phyloP scores from a whole-genome alignment of 2,113 vertebrate genomes.

The Serinus canaria region DNA sequence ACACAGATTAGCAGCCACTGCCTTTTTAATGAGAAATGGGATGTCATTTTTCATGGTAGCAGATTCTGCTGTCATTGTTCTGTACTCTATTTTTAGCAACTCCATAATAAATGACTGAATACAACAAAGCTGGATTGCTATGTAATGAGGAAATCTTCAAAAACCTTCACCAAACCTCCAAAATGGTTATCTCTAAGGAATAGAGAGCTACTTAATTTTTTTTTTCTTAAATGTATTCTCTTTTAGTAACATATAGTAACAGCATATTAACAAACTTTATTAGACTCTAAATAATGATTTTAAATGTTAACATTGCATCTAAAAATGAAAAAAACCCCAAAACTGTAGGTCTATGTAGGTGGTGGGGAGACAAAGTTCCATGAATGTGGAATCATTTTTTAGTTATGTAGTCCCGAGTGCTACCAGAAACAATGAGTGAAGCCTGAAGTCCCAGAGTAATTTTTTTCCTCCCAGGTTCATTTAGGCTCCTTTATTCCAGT shows the following conservation, averaged over 20 bases:
- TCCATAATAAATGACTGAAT: neutral
- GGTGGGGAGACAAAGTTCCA: neutral
- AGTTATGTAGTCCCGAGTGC: neutral
- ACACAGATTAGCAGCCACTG: neutral
- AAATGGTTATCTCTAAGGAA: neutral
- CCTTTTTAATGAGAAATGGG: neutral
- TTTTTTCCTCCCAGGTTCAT: neutral
- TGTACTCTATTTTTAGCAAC: neutral
- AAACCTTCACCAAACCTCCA: neutral
- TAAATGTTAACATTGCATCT: neutral
- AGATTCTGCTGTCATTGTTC: neutral
- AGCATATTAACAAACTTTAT: neutral
- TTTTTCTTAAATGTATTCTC: neutral
- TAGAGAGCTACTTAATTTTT: neutral
- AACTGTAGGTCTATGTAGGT: neutral
- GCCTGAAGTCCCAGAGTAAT: neutral
- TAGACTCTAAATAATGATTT: neutral
- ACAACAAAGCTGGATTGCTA: neutral
- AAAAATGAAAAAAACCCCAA: neutral
- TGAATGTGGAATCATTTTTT: neutral
- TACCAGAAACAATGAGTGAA: neutral
- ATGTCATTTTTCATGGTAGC: neutral
- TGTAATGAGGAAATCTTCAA: neutral
- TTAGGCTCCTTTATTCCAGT: neutral
- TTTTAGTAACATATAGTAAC: neutral